These are phyloP conservation scores for Perithous albicinctus DNA, from an alignment of 2,888 invertebrate species.

Conservation along the genomic window DNA sequence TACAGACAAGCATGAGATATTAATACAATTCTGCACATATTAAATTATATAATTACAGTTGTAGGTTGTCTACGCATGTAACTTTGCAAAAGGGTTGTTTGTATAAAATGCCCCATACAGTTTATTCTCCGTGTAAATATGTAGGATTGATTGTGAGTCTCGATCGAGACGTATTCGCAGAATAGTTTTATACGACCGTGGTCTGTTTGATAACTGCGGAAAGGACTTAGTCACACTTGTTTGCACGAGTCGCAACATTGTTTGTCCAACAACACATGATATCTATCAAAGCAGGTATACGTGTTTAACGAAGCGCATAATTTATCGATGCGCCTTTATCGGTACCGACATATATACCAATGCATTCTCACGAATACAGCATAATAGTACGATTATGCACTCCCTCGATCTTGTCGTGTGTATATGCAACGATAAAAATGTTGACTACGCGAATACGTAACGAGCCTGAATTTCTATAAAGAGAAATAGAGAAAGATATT, in stretches of 20 bases:
- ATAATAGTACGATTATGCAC: background rate
- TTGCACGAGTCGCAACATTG: constrained; percentile 54
- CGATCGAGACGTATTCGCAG: background rate
- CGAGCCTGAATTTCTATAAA: background rate
- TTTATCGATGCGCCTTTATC: constrained; percentile 60
- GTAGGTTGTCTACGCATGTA: background rate
- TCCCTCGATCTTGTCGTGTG: background rate
- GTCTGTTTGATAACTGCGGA: constrained; percentile 3
- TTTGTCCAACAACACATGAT: constrained; percentile 44
- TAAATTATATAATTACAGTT: background rate
- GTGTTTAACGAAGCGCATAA: constrained; percentile 61
- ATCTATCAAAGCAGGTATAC: constrained; percentile 23
- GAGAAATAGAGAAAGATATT: background rate
- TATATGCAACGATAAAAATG: background rate
- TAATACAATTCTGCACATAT: background rate
- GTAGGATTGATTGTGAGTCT: background rate
- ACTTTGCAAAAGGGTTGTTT: no score
- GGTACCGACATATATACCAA: constrained; percentile 27
- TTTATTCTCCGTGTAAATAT: background rate
- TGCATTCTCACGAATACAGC: background rate
- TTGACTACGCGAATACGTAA: background rate
- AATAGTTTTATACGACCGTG: constrained; percentile 1
- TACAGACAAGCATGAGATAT: background rate
- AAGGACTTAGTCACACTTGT: constrained; percentile 24
- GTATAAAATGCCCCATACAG: no score